Conservation (phyloP, 2,797 vertebrate genomes). For the Brachyalestes nurse region DNA sequence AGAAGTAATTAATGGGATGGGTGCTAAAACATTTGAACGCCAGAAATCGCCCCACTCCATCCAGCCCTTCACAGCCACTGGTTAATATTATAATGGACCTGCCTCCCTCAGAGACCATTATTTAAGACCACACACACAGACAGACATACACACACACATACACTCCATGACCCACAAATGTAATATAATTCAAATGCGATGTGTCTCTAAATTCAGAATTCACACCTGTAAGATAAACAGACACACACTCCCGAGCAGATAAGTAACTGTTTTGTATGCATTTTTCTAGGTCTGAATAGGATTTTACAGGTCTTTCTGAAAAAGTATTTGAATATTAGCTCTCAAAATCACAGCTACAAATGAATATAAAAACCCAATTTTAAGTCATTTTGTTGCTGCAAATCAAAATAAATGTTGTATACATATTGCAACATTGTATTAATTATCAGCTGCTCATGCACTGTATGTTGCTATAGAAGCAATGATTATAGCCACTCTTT, state of each 20-base stretch:
- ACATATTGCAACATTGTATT: too few species aligned
- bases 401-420: too few species aligned
- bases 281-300: too few species aligned
- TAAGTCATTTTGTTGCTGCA: too few species aligned
- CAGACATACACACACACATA: constrained; percentile 31
- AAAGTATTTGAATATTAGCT: too few species aligned
- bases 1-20: constrained; percentile 16
- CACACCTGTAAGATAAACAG: constrained; percentile 17
- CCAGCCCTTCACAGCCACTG: background rate
- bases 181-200: background rate
- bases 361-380: too few species aligned
- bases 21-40: constrained; percentile 12
- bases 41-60: background rate
- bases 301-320: too few species aligned
- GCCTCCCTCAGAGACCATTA: constrained; percentile 32
- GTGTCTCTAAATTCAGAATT: constrained; percentile 34
- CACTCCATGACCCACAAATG: constrained; percentile 1
- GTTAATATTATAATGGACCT: constrained; percentile 48
- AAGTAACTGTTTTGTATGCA: too few species aligned
- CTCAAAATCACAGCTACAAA: too few species aligned
- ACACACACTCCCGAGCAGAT: constrained; percentile 1
- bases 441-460: too few species aligned
- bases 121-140: constrained; percentile 41
- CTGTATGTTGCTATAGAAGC: too few species aligned
- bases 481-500: too few species aligned